Base-by-base conservation (phyloP, 2,797 vertebrate species). In the Sarcoramphus papa region DNA sequence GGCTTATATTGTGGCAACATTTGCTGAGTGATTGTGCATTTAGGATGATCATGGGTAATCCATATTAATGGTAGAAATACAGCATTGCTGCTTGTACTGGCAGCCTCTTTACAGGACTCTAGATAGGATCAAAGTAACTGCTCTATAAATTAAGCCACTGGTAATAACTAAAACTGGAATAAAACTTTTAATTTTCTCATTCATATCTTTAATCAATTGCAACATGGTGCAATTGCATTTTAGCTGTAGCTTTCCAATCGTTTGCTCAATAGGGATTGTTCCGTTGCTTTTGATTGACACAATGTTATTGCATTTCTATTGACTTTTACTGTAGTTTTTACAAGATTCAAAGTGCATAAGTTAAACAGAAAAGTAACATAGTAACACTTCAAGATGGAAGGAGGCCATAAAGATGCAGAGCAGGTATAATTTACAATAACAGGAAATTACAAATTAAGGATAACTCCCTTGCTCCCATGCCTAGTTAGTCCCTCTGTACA, bases 131-230 rank as follows among this genome's bases (percentile, higher is more conserved):
- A 96, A 88, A 96, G 95, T 85, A 97, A 95, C 92, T 93, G 86
- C 53, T 96, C 80, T 93, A 88, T 94, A 97, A 97, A 97, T 96
- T 91, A 97, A 96, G 79, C 81, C 92, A 88, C 87, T 82, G 87
- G 87, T 95, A 98, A 95, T 96, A 97, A 96, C 81, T 92, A 94
- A 97, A 98, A 96, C 67, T 80, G 69, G 79, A 67, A 93, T 96
- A 90, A 87, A 56, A 8, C 7, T 94, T 97, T 96, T 96, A 95
- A 97, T 97, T 98, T 98, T 97, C 95, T 98, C 96, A 97, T 97
- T 98, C 81, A 80, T 97, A 97, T 97, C 96, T 98, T 97, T 97
- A 97, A 96, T 98, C 95, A 98, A 94, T 97, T 95, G 92, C 94
- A 96, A 95, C 92, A 92, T 18, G 63, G 53, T 88, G 85, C 43